These are phyloP conservation scores for Agrypnia vestita DNA, from an alignment of 1,140 invertebrate genomes.

Conservation along the genomic window DNA sequence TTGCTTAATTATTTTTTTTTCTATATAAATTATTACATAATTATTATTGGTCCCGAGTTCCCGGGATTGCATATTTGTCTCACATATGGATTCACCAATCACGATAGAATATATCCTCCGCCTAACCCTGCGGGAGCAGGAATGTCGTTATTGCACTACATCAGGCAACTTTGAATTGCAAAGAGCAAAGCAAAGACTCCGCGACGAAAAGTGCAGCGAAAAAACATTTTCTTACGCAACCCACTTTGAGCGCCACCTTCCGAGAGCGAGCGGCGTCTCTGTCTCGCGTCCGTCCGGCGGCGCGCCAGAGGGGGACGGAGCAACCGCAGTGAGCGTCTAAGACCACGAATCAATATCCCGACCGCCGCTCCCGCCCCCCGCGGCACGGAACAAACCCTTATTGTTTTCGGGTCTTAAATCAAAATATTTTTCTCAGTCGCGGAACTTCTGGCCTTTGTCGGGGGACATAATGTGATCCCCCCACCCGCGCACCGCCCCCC, in stretches of 20 bases:
- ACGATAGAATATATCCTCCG: no score
- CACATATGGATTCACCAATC: no score
- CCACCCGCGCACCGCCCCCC: neutral
- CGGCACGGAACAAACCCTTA: slow-evolving; percentile 36
- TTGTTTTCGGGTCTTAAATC: slow-evolving; percentile 53
- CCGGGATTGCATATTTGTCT: no score
- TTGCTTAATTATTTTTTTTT: no score
- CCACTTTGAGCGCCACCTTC: slow-evolving; percentile 29
- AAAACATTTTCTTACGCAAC: slow-evolving; percentile 3
- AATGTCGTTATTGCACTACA: no score
- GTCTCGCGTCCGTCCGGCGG: neutral
- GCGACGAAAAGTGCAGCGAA: no score
- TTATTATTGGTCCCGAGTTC: no score
- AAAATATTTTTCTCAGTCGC: slow-evolving; percentile 49
- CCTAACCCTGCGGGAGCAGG: no score
- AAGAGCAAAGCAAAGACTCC: no score
- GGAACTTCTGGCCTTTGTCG: slow-evolving; percentile 45
- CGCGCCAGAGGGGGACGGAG: slow-evolving; percentile 48
- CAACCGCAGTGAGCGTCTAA: slow-evolving; percentile 60
- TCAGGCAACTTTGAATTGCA: no score
- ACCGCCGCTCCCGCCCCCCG: slow-evolving; percentile 4
- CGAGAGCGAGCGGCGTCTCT: slow-evolving; percentile 5
- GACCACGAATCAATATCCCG: slow-evolving; percentile 51
- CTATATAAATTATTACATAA: no score
- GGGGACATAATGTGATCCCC: slow-evolving; percentile 40